A percentile compares a stretch with the other conserved stretches of the same genome.
phyloP scores from a whole-genome alignment of 2,113 vertebrate species.

The Colaptes auratus region DNA sequence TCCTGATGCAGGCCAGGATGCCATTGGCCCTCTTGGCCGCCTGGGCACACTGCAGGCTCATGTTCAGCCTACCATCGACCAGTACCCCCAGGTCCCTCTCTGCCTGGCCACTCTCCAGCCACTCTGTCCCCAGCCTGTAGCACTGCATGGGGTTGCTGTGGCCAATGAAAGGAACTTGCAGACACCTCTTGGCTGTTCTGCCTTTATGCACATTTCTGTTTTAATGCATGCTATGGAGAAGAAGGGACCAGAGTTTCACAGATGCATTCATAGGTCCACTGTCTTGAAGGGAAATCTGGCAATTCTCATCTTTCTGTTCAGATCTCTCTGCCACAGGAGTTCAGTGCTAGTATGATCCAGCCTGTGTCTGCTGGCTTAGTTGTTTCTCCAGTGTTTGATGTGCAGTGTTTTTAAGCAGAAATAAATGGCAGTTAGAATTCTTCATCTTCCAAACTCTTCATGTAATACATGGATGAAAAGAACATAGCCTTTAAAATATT shows the following conservation, averaged over 20 bases:
- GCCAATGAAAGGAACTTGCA: too few relatives aligned
- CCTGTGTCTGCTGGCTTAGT: neutral
- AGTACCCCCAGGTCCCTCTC: too few relatives aligned
- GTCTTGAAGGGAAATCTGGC: neutral
- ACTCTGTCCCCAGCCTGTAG: too few relatives aligned
- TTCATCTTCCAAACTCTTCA: neutral
- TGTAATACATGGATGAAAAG: neutral
- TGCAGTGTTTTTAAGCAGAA: slow-evolving; percentile 27
- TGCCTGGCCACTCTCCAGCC: too few relatives aligned
- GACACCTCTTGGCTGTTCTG: neutral
- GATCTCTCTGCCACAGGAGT: neutral
- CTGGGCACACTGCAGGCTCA: too few relatives aligned
- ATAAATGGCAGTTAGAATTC: slow-evolving; percentile 2
- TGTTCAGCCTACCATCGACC: too few relatives aligned
- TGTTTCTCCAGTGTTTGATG: neutral
- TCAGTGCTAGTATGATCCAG: neutral
- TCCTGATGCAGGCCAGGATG: too few relatives aligned
- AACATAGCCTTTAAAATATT: neutral
- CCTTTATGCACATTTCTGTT: neutral
- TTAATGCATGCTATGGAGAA: neutral
- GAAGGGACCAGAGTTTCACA: neutral
- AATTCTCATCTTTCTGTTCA: neutral
- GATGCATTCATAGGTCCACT: neutral
- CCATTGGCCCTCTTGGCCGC: too few relatives aligned
- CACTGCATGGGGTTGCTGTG: too few relatives aligned